These are phyloP conservation scores for Trissolcus brochymenae DNA, from an alignment of 2,888 invertebrate genomes.

Conservation along the genomic window DNA sequence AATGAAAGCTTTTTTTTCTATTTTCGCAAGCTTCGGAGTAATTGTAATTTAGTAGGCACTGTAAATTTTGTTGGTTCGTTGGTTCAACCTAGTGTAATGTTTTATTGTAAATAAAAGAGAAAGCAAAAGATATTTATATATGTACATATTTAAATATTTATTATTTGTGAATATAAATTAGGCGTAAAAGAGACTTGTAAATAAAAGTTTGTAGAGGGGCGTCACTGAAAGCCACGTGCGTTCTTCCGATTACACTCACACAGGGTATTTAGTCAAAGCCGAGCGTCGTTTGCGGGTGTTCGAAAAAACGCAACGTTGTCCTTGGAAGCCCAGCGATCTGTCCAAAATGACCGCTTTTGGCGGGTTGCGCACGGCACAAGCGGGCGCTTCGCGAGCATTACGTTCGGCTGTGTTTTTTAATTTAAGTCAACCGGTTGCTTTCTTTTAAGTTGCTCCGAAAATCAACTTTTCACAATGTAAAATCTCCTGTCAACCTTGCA, in stretches of 20 bases:
- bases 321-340: conserved; percentile 68
- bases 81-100: conserved; percentile 19
- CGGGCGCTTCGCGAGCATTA: conserved; percentile 60
- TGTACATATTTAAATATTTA: conserved; percentile 62
- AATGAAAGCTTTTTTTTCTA: neutral
- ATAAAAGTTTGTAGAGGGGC: conserved; percentile 40
- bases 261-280: conserved; percentile 65
- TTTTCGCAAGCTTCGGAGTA: conserved; percentile 6
- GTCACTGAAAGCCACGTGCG: conserved; percentile 38
- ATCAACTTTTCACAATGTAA: no score
- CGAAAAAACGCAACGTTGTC: conserved; percentile 65
- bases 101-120: conserved; percentile 54
- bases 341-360: conserved; percentile 74
- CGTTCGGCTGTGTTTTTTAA: neutral
- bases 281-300: conserved; percentile 9
- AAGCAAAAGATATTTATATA: conserved; percentile 43
- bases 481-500: neutral
- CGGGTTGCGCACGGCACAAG: conserved; percentile 68
- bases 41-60: conserved; percentile 20
- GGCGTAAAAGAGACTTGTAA: conserved; percentile 61
- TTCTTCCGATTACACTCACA: conserved; percentile 59
- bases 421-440: neutral
- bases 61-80: conserved; percentile 41
- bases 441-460: neutral
- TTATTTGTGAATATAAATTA: conserved; percentile 64